Percentiles rank a stretch among this genome's conserved stretches.
Conservation (phyloP, 2,888 invertebrate genomes). For the Coleophora flavipennella region DNA sequence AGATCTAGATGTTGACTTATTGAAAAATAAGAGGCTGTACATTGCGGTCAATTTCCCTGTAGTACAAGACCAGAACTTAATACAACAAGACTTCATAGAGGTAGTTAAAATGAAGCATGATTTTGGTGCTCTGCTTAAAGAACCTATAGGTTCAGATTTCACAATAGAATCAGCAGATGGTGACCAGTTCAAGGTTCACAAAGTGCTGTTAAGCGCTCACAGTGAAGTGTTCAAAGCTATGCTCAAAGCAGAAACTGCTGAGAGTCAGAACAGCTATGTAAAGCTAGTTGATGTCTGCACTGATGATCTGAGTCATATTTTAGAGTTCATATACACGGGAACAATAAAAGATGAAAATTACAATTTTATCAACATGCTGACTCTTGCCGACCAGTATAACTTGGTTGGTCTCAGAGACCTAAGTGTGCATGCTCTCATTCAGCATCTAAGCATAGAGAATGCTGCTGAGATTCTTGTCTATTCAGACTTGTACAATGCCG, state of each 20-base stretch:
- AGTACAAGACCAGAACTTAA: constrained; percentile 13
- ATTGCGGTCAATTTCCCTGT: constrained; percentile 35
- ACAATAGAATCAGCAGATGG: constrained; percentile 53
- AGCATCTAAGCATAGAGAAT: constrained; percentile 40
- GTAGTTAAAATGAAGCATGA: constrained; percentile 38
- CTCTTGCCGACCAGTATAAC: constrained; percentile 52
- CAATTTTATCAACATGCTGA: constrained; percentile 42
- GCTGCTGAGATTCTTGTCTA: constrained; percentile 44
- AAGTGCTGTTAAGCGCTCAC: constrained; percentile 38
- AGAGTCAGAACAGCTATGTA: constrained; percentile 48
- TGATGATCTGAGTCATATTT: constrained; percentile 42
- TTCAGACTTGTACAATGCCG: constrained; percentile 50
- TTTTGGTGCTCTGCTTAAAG: constrained; percentile 35
- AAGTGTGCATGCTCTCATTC: constrained; percentile 36
- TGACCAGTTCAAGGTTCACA: constrained; percentile 46
- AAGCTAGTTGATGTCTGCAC: constrained; percentile 44
- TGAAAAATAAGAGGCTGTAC: constrained; percentile 40
- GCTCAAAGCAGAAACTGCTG: constrained; percentile 57
- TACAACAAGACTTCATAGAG: constrained; percentile 24
- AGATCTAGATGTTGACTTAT: constrained; percentile 39
- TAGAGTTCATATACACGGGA: constrained; percentile 56
- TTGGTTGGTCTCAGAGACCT: constrained; percentile 42
- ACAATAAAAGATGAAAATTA: constrained; percentile 39
- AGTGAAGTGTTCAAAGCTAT: constrained; percentile 64
- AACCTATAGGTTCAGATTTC: constrained; percentile 53